Evolutionary conservation across 2,888 invertebrate species (phyloP).

Genomic region (Ectemnius continuus): DNA sequence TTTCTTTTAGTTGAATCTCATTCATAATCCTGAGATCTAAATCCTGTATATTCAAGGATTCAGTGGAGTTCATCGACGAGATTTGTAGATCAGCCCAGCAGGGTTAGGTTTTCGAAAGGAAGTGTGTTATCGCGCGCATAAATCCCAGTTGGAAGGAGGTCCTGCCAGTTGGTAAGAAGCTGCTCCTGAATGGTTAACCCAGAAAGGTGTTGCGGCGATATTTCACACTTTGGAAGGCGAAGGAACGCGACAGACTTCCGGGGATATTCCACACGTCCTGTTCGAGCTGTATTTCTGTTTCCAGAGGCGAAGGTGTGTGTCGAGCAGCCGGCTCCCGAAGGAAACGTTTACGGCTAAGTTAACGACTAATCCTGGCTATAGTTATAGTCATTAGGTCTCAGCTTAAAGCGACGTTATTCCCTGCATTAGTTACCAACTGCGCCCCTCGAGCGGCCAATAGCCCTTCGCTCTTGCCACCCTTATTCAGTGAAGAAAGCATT

Average conservation of each 20-base stretch:
- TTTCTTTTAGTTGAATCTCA: no score
- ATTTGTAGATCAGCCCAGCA: no score
- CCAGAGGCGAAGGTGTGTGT: conserved; percentile 13
- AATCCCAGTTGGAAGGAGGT: conserved; percentile 35
- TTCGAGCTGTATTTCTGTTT: no score
- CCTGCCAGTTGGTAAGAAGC: conserved; percentile 17
- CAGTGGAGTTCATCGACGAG: no score
- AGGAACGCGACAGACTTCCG: conserved; percentile 48
- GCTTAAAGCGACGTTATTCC: conserved; percentile 70
- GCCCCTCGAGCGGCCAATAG: conserved; percentile 40
- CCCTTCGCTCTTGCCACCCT: conserved; percentile 30
- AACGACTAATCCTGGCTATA: conserved; percentile 67
- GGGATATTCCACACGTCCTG: not conserved
- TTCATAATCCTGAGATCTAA: no score
- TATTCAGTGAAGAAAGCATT: no score
- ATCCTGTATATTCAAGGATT: no score
- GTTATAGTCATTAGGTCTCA: conserved; percentile 68
- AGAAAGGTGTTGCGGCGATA: conserved; percentile 44
- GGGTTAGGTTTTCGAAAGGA: no score
- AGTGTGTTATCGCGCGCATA: conserved; percentile 13
- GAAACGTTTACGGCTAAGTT: conserved; percentile 68
- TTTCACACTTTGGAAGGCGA: conserved; percentile 51
- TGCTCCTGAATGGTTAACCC: conserved; percentile 8
- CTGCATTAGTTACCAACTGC: conserved; percentile 66
- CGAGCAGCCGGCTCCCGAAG: conserved; percentile 53